A percentile compares a stretch with the other conserved stretches of the same genome.
phyloP scores from a whole-genome alignment of 2,797 vertebrate species.

The Rhinella marina region DNA sequence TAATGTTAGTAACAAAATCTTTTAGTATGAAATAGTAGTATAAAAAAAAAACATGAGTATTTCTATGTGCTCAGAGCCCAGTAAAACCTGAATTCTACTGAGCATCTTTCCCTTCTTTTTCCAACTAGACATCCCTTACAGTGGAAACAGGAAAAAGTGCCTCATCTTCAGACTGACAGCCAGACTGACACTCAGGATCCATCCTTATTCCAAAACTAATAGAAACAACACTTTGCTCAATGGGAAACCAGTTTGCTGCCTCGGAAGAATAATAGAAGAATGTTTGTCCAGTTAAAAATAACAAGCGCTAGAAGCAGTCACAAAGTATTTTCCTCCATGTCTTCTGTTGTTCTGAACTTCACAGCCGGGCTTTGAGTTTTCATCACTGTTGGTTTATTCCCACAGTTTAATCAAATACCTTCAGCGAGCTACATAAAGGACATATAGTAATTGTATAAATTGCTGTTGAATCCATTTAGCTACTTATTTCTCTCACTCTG shows the following conservation, averaged over 20 bases:
- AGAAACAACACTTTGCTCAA: slow-evolving; percentile 67
- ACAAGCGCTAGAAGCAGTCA: slow-evolving; percentile 65
- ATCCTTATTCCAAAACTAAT: slow-evolving; percentile 68
- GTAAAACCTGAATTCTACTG: neutral
- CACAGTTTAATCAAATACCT: slow-evolving; percentile 45
- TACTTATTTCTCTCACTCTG: neutral
- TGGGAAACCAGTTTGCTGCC: slow-evolving; percentile 63
- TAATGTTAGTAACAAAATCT: neutral
- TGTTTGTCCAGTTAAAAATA: slow-evolving; percentile 69
- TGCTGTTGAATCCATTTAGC: neutral
- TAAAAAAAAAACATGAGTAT: neutral
- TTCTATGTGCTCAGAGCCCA: neutral
- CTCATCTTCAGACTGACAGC: slow-evolving; percentile 68
- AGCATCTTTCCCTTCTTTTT: slow-evolving; percentile 1
- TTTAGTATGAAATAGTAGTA: neutral
- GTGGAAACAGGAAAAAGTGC: slow-evolving; percentile 64
- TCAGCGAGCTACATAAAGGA: neutral
- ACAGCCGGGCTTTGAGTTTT: slow-evolving; percentile 50
- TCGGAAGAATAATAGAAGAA: slow-evolving; percentile 67
- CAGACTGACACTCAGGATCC: slow-evolving; percentile 65
- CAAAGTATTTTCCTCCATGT: slow-evolving; percentile 63
- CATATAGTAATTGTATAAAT: neutral
- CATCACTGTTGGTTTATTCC: slow-evolving; percentile 55
- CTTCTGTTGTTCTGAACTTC: slow-evolving; percentile 44
- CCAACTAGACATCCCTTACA: slow-evolving; percentile 66